Base-by-base conservation (phyloP, 92 coral and sea anemone species). In the Phenganax marumi region DNA sequence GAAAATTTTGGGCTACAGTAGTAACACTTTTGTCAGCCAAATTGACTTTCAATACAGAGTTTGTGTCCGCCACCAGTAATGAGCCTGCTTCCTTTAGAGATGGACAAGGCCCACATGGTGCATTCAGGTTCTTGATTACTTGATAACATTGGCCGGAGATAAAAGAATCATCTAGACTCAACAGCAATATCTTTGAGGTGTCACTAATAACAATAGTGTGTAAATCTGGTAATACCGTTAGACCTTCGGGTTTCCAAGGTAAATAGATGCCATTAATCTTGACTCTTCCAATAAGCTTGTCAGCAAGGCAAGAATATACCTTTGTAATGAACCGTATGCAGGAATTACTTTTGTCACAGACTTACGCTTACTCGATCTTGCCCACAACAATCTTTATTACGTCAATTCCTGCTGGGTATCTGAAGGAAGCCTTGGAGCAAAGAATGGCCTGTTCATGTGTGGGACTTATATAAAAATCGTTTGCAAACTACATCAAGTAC, bases 331-430 rank as follows among this genome's bases (percentile, higher is more conserved):
- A 86, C 48, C 85, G 63, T 63, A 86, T 86, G 56, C 73, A 71
- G 52, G 52, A 39, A 71, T 71, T 71, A 9, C 54, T n/a, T 25
- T 71, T 71, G 51, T 71, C 76, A 66, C 23, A 66, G 17, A 66
- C 73, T n/a, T 23, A 39, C 8, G 73, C 73, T 23, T 23, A 16
- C 23, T 66, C 73, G 23, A n/a, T 66, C 66, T 78, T 85, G 8
- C 76, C 49, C 19, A 82, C 61, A 21, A 58, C 56, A 52, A 81
- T 56, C 25, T 58, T 60, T 83, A 85, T 68, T 8, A 78, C 82
- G 49, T 62, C 87, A 21, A 84, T 64, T 54, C 87, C 87, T 53
- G 83, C 55, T 55, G 87, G 87, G 63, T 85, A 84, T 49, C 71
- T 66, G 75, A 85, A 85, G n/a, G 80, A 85, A 11, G 88, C 88